Percentiles rank a stretch among this genome's conserved stretches.
These are phyloP conservation scores for Deilephila elpenor DNA, from an alignment of 2,888 invertebrate genomes.

Conservation along the genomic window DNA sequence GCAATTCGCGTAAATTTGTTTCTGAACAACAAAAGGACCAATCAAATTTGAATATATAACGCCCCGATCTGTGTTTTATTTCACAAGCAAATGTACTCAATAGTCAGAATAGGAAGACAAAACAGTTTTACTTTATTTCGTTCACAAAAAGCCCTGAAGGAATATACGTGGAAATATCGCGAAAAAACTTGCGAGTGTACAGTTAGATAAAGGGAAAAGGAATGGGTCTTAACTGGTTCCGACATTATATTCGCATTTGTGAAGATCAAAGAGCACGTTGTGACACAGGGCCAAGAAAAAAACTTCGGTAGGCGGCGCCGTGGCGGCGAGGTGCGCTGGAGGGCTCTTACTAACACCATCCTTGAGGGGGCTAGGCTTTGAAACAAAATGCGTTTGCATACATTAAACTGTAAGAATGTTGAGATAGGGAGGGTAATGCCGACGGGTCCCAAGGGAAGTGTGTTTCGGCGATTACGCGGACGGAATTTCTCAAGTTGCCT, in stretches of 20 bases:
- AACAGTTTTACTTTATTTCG: slow-evolving; percentile 68
- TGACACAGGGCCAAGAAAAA: slow-evolving; percentile 72
- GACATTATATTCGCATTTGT: slow-evolving; percentile 83
- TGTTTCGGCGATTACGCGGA: slow-evolving; percentile 84
- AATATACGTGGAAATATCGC: slow-evolving; percentile 60
- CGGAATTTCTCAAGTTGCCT: slow-evolving; percentile 79
- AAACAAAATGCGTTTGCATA: slow-evolving; percentile 85
- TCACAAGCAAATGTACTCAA: slow-evolving; percentile 67
- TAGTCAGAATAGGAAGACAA: slow-evolving; percentile 64
- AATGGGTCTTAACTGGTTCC: slow-evolving; percentile 74
- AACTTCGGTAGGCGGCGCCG: slow-evolving; percentile 61
- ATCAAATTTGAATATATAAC: slow-evolving; percentile 55
- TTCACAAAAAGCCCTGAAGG: slow-evolving; percentile 62
- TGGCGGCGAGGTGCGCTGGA: slow-evolving; percentile 67
- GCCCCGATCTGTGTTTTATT: slow-evolving; percentile 62
- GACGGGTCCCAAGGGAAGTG: slow-evolving; percentile 70
- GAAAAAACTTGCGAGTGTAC: slow-evolving; percentile 62
- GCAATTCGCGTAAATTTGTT: slow-evolving; percentile 51
- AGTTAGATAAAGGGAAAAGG: slow-evolving; percentile 68
- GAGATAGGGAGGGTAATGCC: slow-evolving; percentile 78
- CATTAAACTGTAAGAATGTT: slow-evolving; percentile 84
- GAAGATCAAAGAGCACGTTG: slow-evolving; percentile 82
- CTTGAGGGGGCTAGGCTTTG: slow-evolving; percentile 81
- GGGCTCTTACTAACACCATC: slow-evolving; percentile 78
- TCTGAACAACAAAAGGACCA: slow-evolving; percentile 48